phyloP scores from a whole-genome alignment of 2,888 invertebrate genomes.

The Aphodius sticticus region DNA sequence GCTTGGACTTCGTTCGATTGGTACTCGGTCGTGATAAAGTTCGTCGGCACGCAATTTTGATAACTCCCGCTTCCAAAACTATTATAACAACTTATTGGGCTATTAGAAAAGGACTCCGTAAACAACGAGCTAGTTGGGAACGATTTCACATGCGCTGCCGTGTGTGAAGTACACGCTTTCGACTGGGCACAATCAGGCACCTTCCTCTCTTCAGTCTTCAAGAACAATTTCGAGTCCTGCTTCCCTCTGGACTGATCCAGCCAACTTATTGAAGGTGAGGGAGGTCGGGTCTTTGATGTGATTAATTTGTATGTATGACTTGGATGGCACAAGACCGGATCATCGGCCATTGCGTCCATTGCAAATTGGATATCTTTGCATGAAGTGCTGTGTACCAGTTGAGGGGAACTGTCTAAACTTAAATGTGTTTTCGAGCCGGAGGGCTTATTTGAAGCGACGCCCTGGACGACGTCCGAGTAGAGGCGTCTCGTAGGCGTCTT shows the following conservation, averaged over 20 bases:
- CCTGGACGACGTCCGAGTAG: conserved; percentile 59
- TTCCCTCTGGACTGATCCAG: conserved; percentile 29
- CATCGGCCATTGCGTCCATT: neutral
- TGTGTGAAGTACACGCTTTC: conserved; percentile 30
- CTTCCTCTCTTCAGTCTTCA: conserved; percentile 31
- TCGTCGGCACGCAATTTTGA: conserved; percentile 29
- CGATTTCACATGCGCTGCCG: conserved; percentile 20
- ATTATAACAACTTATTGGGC: conserved; percentile 27
- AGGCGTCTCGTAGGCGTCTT: conserved; percentile 48
- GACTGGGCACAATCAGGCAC: conserved; percentile 9
- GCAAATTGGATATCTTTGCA: conserved; percentile 28
- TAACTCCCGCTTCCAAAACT: conserved; percentile 30
- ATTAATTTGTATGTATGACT: conserved; percentile 23
- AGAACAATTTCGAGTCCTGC: conserved; percentile 28
- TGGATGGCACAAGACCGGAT: conserved; percentile 7
- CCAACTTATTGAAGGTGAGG: conserved; percentile 28
- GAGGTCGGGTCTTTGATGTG: conserved; percentile 29
- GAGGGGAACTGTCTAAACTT: conserved; percentile 23
- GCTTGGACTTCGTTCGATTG: conserved; percentile 32
- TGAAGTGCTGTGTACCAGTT: conserved; percentile 27
- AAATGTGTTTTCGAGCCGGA: conserved; percentile 24
- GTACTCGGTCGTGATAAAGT: conserved; percentile 29
- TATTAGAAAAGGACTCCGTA: conserved; percentile 29
- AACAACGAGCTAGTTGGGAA: conserved; percentile 22
- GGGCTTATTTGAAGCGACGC: conserved; percentile 42